A percentile compares a stretch with the other conserved stretches of the same genome.
These are phyloP conservation scores for Drosophila phalerata DNA, from an alignment of 2,888 invertebrate genomes.

Conservation along the genomic window DNA sequence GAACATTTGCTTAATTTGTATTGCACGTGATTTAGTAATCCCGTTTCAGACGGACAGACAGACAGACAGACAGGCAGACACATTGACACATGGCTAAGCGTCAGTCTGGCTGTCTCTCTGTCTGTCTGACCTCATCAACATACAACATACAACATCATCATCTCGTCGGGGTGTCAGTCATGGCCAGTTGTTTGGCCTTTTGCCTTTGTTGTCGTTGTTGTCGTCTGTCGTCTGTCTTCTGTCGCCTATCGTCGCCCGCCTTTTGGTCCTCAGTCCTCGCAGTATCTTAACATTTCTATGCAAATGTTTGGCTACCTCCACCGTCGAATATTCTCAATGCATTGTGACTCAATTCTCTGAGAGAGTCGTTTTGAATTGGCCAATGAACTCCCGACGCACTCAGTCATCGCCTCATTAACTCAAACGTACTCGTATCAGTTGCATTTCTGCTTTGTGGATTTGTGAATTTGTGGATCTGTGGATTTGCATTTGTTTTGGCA, in stretches of 20 bases:
- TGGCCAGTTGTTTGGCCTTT: slow-evolving; percentile 48
- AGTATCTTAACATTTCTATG: slow-evolving; percentile 30
- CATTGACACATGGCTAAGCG: slow-evolving; percentile 24
- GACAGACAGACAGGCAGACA: neutral
- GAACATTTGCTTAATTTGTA: slow-evolving; percentile 50
- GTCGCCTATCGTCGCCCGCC: neutral
- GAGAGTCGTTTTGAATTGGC: slow-evolving; percentile 20
- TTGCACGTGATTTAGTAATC: slow-evolving; percentile 7
- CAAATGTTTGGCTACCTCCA: slow-evolving; percentile 37
- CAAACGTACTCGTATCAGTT: slow-evolving; percentile 22
- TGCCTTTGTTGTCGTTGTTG: slow-evolving; percentile 49
- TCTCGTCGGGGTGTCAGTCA: slow-evolving; percentile 28
- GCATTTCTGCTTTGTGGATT: slow-evolving; percentile 18
- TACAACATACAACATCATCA: slow-evolving; percentile 13
- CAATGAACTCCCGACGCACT: slow-evolving; percentile 51
- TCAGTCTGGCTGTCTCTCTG: slow-evolving; percentile 39
- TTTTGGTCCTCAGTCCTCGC: neutral
- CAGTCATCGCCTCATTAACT: slow-evolving; percentile 57
- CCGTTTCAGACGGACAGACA: neutral
- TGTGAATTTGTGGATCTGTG: neutral
- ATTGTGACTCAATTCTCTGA: slow-evolving; percentile 42
- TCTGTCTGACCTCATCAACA: slow-evolving; percentile 22
- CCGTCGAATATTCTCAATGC: slow-evolving; percentile 5
- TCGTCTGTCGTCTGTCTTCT: neutral
- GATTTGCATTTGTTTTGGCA: slow-evolving; percentile 15